Base-by-base conservation (phyloP, 2,888 invertebrate species). In the Branchellion lobata region DNA sequence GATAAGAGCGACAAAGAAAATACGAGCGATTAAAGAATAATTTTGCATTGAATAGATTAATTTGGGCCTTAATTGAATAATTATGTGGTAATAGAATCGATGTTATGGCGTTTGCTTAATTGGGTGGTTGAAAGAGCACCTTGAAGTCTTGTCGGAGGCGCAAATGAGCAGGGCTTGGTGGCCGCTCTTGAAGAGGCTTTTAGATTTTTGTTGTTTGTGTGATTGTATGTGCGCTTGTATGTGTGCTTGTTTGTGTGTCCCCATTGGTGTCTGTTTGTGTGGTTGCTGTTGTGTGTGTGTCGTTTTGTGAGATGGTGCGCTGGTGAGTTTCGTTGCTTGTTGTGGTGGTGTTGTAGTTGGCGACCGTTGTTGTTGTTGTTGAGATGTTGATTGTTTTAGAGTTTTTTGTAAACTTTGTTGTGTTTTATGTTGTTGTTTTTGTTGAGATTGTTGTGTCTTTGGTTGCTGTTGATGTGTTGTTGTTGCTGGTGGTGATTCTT, bases 151-250 rank as follows among this genome's bases (percentile, higher is more conserved):
- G 21, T 77, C 77, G 24, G 61, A 31, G n/a, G n/a, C n/a, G n/a
- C n/a, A n/a, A n/a, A n/a, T n/a, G n/a, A 77, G n/a, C 1, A 77
- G 65, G 8, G 61, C 77, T 34, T 77, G 77, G 61, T 77, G 77
- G 24, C 36, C 34, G 5, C 36, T 34, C 57, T 77, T 77, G n/a
- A 34, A 21, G 14, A 61, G 2, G 33, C 65, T 77, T 0, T 33
- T 40, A 11, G 33, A n/a, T 34, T n/a, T 61, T n/a, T n/a, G n/a
- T n/a, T n/a, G n/a, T n/a, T n/a, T n/a, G n/a, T n/a, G n/a, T n/a
- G n/a, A n/a, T n/a, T n/a, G n/a, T n/a, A n/a, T n/a, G n/a, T n/a
- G n/a, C n/a, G 47, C 3, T 47, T 51, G 36, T 47, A 47, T 29
- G 47, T 75, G 33, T 47, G 47, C 33, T 75, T 75, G 18, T 75